Conservation (phyloP, 2,888 invertebrate genomes). For the Xestia sexstrigata region DNA sequence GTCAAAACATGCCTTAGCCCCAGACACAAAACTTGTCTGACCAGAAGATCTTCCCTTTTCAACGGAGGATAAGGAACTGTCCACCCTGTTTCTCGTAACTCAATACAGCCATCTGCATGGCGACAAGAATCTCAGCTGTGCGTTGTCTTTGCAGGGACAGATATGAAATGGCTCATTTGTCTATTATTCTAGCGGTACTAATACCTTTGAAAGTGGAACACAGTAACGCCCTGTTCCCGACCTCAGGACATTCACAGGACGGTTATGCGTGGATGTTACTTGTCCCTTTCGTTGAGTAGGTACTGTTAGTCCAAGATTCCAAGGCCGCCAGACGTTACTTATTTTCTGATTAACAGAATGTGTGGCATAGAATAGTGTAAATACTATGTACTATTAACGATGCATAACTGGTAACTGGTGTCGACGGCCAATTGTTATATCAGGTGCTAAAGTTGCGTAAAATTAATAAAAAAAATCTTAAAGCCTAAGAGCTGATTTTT, state of each 20-base stretch:
- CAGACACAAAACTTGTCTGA: background rate
- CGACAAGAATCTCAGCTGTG: background rate
- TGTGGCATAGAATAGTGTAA: background rate
- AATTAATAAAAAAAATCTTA: background rate
- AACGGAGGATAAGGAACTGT: background rate
- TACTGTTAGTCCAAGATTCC: background rate
- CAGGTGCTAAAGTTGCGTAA: background rate
- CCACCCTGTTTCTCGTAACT: background rate
- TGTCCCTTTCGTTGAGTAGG: background rate
- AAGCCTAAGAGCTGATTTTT: too few relatives aligned
- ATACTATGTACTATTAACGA: background rate
- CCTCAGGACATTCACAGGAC: background rate
- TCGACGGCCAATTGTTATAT: background rate
- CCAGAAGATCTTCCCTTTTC: background rate
- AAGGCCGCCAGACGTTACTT: background rate
- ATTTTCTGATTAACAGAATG: background rate
- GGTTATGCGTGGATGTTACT: background rate
- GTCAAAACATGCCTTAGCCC: background rate
- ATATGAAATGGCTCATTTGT: slow-evolving; percentile 4
- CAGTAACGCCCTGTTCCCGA: background rate
- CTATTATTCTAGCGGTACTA: background rate
- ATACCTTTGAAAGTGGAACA: slow-evolving; percentile 1
- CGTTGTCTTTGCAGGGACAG: background rate
- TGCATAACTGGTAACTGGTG: background rate
- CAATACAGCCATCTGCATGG: background rate